These are phyloP conservation scores for Platysternon megacephalum DNA, from an alignment of 2,113 vertebrate species.

Conservation along the genomic window DNA sequence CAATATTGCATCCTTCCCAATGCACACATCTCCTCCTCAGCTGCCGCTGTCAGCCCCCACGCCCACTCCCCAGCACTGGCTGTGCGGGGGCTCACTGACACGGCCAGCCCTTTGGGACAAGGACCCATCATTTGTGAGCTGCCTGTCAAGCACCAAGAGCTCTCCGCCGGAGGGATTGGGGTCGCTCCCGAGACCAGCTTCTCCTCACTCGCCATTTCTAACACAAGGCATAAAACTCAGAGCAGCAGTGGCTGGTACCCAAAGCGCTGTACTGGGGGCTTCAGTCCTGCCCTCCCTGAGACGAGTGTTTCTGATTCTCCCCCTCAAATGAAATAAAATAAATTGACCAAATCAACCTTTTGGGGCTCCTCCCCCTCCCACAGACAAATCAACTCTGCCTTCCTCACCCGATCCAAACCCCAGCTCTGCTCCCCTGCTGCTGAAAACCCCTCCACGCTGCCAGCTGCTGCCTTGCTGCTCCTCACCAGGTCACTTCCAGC, in stretches of 20 bases:
- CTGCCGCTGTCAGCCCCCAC: background rate
- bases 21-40: background rate
- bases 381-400: background rate
- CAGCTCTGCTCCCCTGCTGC: background rate
- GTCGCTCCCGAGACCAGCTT: constrained; percentile 38
- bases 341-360: background rate
- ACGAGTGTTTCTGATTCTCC: background rate
- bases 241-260: background rate
- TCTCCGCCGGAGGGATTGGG: background rate
- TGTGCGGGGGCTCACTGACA: background rate
- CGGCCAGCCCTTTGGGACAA: accelerated
- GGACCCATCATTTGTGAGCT: background rate
- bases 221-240: background rate
- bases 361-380: background rate
- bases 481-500: background rate
- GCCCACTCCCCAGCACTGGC: background rate
- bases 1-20: constrained; percentile 10
- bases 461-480: background rate
- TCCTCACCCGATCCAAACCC: background rate
- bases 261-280: too few relatives aligned
- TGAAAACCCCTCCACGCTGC: accelerated
- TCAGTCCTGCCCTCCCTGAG: background rate
- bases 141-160: background rate
- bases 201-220: background rate
- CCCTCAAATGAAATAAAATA: background rate